phyloP scores from a whole-genome alignment of 2,888 invertebrate species.

The Acanthosepion lycidas region DNA sequence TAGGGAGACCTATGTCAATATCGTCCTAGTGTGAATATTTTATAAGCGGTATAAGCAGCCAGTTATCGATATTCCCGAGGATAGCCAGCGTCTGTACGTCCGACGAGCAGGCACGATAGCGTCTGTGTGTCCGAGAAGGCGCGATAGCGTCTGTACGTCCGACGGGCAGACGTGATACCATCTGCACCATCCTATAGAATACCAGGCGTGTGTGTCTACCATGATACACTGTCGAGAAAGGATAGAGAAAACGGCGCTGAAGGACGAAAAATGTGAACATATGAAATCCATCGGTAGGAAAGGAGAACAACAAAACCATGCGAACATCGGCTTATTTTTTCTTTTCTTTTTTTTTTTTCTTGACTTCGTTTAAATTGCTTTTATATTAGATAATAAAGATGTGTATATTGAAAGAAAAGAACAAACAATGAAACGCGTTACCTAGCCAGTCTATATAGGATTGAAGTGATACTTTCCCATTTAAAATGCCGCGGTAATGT shows the following conservation, averaged over 20 bases:
- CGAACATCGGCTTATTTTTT: background rate
- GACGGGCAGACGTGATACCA: constrained; percentile 47
- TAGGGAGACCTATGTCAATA: background rate
- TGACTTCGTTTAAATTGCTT: background rate
- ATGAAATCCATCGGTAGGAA: background rate
- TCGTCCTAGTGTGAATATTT: background rate
- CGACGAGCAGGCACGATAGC: constrained; percentile 47
- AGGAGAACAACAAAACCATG: background rate
- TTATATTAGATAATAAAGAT: background rate
- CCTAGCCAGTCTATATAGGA: no score
- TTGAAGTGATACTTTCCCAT: no score
- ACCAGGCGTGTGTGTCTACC: background rate
- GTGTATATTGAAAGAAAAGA: no score
- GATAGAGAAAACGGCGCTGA: background rate
- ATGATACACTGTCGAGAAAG: background rate
- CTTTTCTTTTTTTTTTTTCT: no score
- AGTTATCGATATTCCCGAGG: background rate
- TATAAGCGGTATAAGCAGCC: background rate
- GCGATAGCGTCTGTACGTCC: constrained; percentile 47
- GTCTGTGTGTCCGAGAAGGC: constrained; percentile 37
- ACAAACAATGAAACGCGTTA: no score
- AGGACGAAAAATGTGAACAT: background rate
- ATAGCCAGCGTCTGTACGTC: constrained; percentile 45
- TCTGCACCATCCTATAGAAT: background rate
- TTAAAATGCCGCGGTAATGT: no score